Evolutionary conservation across 1,140 invertebrate genomes (phyloP), one percentile per base, ranked within the genome.

Genomic region (Antheraea pernyi): DNA sequence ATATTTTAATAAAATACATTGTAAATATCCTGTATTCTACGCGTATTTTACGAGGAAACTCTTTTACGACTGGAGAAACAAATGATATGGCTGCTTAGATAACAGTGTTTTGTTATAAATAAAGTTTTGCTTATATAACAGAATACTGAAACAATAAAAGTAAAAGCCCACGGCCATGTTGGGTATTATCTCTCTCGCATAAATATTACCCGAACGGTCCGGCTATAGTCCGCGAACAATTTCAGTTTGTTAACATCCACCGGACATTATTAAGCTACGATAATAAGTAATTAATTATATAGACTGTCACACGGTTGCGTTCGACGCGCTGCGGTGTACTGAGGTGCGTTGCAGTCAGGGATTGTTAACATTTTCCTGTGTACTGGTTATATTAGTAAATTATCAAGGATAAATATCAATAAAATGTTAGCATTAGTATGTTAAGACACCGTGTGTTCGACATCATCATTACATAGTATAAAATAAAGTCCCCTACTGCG

Each of bases 211-310:
- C 42, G 59, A 69, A 68, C 64, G 61, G 61, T 30, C 60, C 48
- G 67, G 70, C 58, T 69, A 69, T 66, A 72, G 68, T 66, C 74
- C 59, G 73, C 65, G 65, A 68, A 83, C 80, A 80, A 81, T 83
- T 81, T 80, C 72, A 82, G 74, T 83, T 85, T 82, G 82, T 85
- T 87, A 85, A 87, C 82, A 85, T 87, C 76, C 82, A 72, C 69
- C 71, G 64, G 68, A 75, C 78, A 79, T 75, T 83, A 83, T 83
- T 80, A 81, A 75, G 78, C 75, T 66, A 67, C 75, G 67, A 74
- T 85, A 80, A 81, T 86, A 85, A 78, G 80, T 81, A 78, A 80
- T 82, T 86, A 86, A 86, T 86, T 86, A 84, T 86, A 84, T 85
- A 73, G 80, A 79, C 77, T 78, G 76, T 78, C 77, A 73, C 76